These are phyloP conservation scores for Rhyzopertha dominica DNA, from an alignment of 1,140 invertebrate species.

Conservation along the genomic window DNA sequence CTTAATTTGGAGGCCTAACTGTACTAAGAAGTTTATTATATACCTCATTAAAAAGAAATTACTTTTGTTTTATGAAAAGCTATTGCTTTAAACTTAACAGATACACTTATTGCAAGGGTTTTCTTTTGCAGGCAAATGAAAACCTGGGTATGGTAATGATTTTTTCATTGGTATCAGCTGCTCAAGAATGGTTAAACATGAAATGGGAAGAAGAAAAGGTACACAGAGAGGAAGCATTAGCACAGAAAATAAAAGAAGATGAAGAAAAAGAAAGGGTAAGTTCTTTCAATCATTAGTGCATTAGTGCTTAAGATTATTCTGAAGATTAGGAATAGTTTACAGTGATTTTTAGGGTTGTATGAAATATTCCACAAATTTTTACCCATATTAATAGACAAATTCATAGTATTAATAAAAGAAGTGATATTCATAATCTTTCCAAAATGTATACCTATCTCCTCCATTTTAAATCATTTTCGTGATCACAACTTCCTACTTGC, in stretches of 20 bases:
- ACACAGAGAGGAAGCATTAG: slow-evolving; percentile 63
- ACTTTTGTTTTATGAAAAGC: background rate
- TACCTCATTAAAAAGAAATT: no score
- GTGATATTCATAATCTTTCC: no score
- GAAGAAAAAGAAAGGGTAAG: slow-evolving; percentile 83
- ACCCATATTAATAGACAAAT: no score
- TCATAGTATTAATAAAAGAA: no score
- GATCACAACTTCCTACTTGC: no score
- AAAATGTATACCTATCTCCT: no score
- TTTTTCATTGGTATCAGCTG: slow-evolving; percentile 88
- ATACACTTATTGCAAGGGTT: slow-evolving; percentile 3
- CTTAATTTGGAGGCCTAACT: no score
- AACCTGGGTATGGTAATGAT: slow-evolving; percentile 97
- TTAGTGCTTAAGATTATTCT: background rate
- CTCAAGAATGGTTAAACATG: slow-evolving; percentile 87
- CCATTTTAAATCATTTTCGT: no score
- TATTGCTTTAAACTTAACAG: background rate
- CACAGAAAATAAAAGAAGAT: slow-evolving; percentile 64
- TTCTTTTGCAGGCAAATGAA: slow-evolving; percentile 63
- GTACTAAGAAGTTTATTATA: no score
- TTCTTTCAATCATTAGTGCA: no score
- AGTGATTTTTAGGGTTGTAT: background rate
- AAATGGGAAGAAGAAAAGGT: slow-evolving; percentile 75
- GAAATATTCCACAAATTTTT: no score
- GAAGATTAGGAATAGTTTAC: background rate